phyloP scores from a whole-genome alignment of 2,113 vertebrate genomes.

The Fukomys damarensis region DNA sequence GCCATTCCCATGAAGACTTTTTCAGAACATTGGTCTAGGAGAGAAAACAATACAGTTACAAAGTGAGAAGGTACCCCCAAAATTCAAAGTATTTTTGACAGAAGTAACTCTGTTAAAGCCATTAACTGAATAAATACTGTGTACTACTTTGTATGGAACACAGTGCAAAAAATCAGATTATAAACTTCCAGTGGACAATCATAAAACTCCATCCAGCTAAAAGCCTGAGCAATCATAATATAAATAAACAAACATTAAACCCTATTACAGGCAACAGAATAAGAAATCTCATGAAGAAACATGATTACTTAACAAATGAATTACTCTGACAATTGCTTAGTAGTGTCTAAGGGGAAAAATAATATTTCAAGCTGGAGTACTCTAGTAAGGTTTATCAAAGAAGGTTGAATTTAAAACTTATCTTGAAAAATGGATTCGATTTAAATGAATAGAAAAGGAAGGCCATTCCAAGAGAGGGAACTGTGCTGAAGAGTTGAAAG shows the following conservation, averaged over 20 bases:
- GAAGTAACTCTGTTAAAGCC: not conserved
- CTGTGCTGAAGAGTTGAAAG: not conserved
- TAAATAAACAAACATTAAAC: constrained; percentile 36
- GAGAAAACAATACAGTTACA: constrained; percentile 61
- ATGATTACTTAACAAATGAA: constrained; percentile 40
- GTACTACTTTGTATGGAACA: not conserved
- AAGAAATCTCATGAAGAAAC: not conserved
- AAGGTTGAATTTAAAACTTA: constrained; percentile 31
- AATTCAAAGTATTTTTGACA: not conserved
- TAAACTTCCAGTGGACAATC: not conserved
- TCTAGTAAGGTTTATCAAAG: not conserved
- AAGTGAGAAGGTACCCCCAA: not conserved
- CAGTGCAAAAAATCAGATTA: not conserved
- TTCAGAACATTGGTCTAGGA: constrained; percentile 81
- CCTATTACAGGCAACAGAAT: not conserved
- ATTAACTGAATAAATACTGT: not conserved
- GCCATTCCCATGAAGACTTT: constrained; percentile 86
- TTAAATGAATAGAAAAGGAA: not conserved
- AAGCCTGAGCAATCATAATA: not conserved
- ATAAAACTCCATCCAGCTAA: constrained; percentile 37
- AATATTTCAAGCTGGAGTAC: not conserved
- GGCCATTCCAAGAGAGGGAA: not conserved
- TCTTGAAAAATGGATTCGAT: not conserved
- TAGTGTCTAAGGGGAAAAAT: not conserved
- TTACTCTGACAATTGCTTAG: not conserved